phyloP scores from a whole-genome alignment of 2,888 invertebrate species.

The Apamea anceps region DNA sequence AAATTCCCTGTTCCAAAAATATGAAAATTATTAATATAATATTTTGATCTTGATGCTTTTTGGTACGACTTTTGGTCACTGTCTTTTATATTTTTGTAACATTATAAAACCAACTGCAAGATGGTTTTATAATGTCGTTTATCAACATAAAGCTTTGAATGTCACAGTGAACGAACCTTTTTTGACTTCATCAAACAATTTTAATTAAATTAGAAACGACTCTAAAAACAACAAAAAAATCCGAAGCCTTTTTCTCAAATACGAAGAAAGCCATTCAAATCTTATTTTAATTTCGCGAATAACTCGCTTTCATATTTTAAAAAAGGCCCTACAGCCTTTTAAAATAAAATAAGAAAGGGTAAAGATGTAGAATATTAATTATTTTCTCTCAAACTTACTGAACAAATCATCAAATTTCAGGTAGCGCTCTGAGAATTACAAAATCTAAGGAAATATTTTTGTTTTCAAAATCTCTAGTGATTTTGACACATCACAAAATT shows the following conservation, averaged over 20 bases:
- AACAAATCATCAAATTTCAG: slow-evolving; percentile 18
- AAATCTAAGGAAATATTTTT: neutral
- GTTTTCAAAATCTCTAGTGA: neutral
- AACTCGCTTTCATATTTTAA: slow-evolving; percentile 32
- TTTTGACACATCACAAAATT: neutral
- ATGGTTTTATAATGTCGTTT: neutral
- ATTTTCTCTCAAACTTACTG: slow-evolving; percentile 23
- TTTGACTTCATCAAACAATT: neutral
- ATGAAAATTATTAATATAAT: too few relatives aligned
- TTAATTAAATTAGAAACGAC: neutral
- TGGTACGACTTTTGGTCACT: too few relatives aligned
- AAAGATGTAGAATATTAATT: slow-evolving; percentile 37
- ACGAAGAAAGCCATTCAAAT: slow-evolving; percentile 2
- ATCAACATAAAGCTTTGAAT: neutral
- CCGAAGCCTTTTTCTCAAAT: neutral
- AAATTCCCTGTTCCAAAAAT: too few relatives aligned
- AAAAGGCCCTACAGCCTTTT: slow-evolving; percentile 13
- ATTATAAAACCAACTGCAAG: too few relatives aligned
- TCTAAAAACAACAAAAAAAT: neutral
- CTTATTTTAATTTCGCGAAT: neutral
- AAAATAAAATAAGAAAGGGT: slow-evolving; percentile 1
- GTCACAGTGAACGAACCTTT: neutral
- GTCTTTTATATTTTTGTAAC: neutral
- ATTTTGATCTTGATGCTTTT: too few relatives aligned
- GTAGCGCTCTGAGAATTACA: neutral